Conservation (phyloP, 2,797 vertebrate species). For the Helarctos malayanus region DNA sequence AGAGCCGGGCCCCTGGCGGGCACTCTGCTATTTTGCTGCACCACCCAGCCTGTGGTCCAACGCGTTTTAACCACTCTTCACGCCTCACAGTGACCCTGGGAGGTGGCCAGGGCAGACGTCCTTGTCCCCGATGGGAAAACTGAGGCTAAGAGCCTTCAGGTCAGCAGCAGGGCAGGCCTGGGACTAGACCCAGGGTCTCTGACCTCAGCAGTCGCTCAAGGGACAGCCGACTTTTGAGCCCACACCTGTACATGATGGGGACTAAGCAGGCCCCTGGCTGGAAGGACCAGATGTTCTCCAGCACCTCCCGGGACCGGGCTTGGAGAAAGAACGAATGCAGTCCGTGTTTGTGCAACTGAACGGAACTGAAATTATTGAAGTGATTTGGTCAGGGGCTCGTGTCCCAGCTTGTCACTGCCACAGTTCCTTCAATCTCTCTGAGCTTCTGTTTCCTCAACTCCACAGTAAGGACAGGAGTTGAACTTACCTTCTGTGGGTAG, state of each 20-base stretch:
- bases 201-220: not conserved
- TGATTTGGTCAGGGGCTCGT: not conserved
- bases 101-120: not conserved
- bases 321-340: not conserved
- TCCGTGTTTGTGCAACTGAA: not conserved
- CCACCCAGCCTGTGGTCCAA: not conserved
- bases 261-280: too few relatives aligned
- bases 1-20: accelerated
- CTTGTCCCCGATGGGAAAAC: not conserved
- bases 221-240: not conserved
- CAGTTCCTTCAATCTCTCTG: not conserved
- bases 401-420: not conserved
- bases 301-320: not conserved
- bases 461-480: not conserved
- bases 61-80: not conserved
- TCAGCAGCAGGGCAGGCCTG: too few relatives aligned
- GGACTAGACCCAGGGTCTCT: not conserved
- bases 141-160: not conserved
- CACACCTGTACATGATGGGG: not conserved
- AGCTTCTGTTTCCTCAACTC: not conserved
- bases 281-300: not conserved
- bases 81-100: too few relatives aligned
- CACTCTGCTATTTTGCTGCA: not conserved
- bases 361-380: not conserved
- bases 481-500: not conserved